A percentile compares a stretch with the other conserved stretches of the same genome.
Conservation (phyloP, 2,888 invertebrate species). For the Pseudoips prasinana region DNA sequence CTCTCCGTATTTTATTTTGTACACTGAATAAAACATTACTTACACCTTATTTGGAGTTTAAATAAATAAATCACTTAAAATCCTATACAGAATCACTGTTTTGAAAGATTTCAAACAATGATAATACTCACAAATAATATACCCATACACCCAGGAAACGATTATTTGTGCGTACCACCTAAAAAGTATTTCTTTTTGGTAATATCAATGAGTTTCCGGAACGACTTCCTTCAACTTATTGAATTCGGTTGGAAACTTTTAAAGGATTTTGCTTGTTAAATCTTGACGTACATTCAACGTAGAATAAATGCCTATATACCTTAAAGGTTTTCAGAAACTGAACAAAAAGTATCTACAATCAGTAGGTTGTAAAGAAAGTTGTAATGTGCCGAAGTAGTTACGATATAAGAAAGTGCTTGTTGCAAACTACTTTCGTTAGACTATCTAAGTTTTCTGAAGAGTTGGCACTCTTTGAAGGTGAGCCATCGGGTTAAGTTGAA, state of each 20-base stretch:
- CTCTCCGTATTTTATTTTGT: too few species aligned
- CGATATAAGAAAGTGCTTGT: slow-evolving; percentile 49
- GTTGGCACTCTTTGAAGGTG: slow-evolving; percentile 41
- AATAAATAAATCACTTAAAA: too few species aligned
- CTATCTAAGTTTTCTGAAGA: slow-evolving; percentile 58
- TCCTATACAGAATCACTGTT: too few species aligned
- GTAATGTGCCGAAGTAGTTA: too few species aligned
- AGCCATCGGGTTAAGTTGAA: slow-evolving; percentile 44
- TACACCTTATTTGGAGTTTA: too few species aligned
- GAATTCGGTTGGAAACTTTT: slow-evolving; percentile 23
- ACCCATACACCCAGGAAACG: neutral
- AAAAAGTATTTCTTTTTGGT: slow-evolving; percentile 27
- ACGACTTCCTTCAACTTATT: slow-evolving; percentile 28
- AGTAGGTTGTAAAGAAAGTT: too few species aligned
- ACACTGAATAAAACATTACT: too few species aligned
- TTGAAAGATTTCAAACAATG: too few species aligned
- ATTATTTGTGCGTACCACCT: neutral
- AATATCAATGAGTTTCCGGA: slow-evolving; percentile 25
- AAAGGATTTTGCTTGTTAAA: slow-evolving; percentile 30
- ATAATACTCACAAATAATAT: too few species aligned
- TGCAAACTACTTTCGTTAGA: slow-evolving; percentile 51
- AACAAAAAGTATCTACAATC: too few species aligned
- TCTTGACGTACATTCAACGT: slow-evolving; percentile 18
- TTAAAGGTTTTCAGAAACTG: too few species aligned
- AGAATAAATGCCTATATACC: too few species aligned